Conservation (phyloP, 2,797 vertebrate genomes). For the Gobionotothen gibberifrons region DNA sequence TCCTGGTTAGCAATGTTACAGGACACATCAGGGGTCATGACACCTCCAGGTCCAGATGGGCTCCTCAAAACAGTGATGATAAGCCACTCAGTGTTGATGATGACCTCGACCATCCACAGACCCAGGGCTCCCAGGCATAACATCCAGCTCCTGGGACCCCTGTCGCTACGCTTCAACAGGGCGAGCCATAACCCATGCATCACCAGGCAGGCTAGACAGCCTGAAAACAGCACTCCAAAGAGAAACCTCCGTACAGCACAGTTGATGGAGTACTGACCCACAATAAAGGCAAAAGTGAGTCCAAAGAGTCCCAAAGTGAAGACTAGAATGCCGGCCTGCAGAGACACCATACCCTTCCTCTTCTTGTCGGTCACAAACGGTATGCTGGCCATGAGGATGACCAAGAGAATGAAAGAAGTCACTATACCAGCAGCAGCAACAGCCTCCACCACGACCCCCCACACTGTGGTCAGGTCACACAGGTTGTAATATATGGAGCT, state of each 20-base stretch:
- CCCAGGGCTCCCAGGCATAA: constrained; percentile 84
- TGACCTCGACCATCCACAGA: constrained; percentile 89
- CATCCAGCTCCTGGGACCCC: constrained; percentile 84
- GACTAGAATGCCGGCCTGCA: constrained; percentile 88
- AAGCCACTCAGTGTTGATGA: constrained; percentile 95
- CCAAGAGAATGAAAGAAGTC: constrained; percentile 86
- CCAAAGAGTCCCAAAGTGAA: constrained; percentile 92
- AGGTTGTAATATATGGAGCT: constrained; percentile 89
- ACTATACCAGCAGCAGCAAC: constrained; percentile 86
- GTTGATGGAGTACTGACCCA: constrained; percentile 86
- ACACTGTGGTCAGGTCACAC: constrained; percentile 87
- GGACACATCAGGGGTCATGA: constrained; percentile 45
- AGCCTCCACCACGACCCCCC: constrained; percentile 90
- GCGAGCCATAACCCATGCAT: constrained; percentile 88
- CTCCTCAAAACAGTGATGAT: constrained; percentile 85
- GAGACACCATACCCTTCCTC: constrained; percentile 87
- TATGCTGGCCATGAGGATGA: constrained; percentile 87
- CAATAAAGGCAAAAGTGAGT: constrained; percentile 90
- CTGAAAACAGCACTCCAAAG: constrained; percentile 90
- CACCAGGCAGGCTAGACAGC: constrained; percentile 91
- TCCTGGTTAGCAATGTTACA: constrained; percentile 87
- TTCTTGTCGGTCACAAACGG: constrained; percentile 88
- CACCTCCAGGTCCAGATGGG: rapidly evolving
- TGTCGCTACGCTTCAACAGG: constrained; percentile 82
- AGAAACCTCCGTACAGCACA: constrained; percentile 90